These are phyloP conservation scores for Siphonodentalium dalli DNA, from an alignment of 2,888 invertebrate genomes.

Conservation along the genomic window DNA sequence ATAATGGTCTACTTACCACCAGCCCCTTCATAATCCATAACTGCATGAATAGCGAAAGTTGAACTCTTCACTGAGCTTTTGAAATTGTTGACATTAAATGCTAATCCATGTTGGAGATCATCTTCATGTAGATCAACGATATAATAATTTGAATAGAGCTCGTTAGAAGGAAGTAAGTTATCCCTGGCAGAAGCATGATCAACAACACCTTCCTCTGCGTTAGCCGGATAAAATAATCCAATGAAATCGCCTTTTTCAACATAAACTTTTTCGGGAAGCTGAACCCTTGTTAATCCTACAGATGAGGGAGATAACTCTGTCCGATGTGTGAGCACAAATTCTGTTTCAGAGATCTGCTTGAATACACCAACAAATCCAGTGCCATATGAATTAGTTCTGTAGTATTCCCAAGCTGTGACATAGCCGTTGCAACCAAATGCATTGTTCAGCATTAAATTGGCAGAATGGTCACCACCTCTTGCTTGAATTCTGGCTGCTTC, in stretches of 20 bases:
- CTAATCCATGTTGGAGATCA: constrained; percentile 34
- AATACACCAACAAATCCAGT: constrained; percentile 54
- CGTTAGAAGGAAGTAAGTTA: constrained; percentile 32
- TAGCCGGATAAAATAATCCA: constrained; percentile 53
- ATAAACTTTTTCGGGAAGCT: constrained; percentile 34
- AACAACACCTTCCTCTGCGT: constrained; percentile 45
- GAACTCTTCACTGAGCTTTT: constrained; percentile 30
- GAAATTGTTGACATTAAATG: constrained; percentile 39
- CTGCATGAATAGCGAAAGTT: constrained; percentile 49
- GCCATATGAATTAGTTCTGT: constrained; percentile 43
- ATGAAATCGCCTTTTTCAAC: constrained; percentile 58
- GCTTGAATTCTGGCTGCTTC: constrained; percentile 42
- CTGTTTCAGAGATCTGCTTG: constrained; percentile 42
- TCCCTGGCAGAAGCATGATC: constrained; percentile 39
- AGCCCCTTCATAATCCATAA: constrained; percentile 43
- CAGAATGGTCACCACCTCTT: constrained; percentile 45
- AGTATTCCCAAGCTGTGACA: constrained; percentile 51
- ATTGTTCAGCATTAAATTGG: constrained; percentile 57
- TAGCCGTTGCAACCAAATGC: constrained; percentile 57
- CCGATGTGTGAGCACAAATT: constrained; percentile 44
- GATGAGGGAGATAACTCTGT: constrained; percentile 42
- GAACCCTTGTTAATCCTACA: constrained; percentile 37
- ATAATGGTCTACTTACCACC: constrained; percentile 20
- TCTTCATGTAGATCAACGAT: constrained; percentile 47
- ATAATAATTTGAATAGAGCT: constrained; percentile 52